Percentiles rank a stretch among this genome's conserved stretches.
Evolutionary conservation across 2,113 vertebrate species (phyloP).

Genomic region (Pyrgilauda ruficollis): DNA sequence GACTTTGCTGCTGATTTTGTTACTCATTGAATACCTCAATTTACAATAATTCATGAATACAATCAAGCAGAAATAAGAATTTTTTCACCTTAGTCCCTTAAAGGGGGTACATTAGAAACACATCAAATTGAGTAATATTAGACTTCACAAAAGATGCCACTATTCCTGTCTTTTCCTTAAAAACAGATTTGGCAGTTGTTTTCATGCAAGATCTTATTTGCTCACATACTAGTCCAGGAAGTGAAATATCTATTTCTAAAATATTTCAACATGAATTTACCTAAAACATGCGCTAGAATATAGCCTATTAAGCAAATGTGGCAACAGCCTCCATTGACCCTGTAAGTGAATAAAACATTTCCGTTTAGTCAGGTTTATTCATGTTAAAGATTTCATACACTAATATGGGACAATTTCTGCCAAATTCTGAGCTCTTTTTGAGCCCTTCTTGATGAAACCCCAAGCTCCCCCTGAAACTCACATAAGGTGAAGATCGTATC

Average conservation of each 20-base stretch:
- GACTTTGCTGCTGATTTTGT: background rate
- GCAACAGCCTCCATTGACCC: background rate
- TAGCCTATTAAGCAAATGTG: background rate
- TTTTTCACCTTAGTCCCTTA: background rate
- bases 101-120: background rate
- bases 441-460: background rate
- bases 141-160: background rate
- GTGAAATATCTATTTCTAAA: background rate
- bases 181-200: background rate
- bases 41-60: background rate
- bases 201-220: background rate
- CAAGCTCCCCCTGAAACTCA: background rate
- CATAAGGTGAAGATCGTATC: fast-evolving
- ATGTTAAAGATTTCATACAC: background rate
- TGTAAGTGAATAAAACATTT: background rate
- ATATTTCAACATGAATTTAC: background rate
- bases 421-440: background rate
- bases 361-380: background rate
- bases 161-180: background rate
- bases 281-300: background rate
- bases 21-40: background rate
- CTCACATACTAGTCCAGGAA: background rate
- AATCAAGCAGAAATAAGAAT: background rate
- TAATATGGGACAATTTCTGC: background rate
- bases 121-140: background rate